These are phyloP conservation scores for Eulemur albifrons DNA, from an alignment of 2,797 vertebrate genomes.

Conservation along the genomic window DNA sequence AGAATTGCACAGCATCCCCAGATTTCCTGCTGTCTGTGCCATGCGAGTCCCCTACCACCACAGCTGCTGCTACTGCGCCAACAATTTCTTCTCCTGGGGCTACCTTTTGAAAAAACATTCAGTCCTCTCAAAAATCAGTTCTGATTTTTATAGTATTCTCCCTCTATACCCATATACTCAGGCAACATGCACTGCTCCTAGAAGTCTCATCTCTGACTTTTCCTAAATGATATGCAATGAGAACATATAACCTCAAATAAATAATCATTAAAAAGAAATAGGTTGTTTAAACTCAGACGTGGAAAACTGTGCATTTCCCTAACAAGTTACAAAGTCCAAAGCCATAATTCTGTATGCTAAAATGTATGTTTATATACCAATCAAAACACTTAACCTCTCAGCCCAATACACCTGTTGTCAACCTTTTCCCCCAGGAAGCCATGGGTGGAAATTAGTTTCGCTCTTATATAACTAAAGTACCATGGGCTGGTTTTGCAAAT, in stretches of 20 bases:
- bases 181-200: not conserved
- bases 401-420: not conserved
- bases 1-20: not conserved
- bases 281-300: not conserved
- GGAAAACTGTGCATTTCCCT: not conserved
- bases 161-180: not conserved
- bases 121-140: not conserved
- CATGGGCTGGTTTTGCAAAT: not conserved
- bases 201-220: not conserved
- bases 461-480: not conserved
- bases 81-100: not conserved
- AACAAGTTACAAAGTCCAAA: constrained; percentile 9
- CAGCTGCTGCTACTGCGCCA: not conserved
- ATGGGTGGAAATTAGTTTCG: not conserved
- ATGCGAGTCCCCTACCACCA: too few species aligned
- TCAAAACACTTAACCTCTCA: not conserved
- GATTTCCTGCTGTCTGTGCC: too few species aligned
- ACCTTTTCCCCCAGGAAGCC: not conserved
- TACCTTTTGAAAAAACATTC: not conserved
- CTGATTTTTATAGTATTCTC: not conserved
- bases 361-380: not conserved
- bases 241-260: not conserved
- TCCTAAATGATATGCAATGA: not conserved
- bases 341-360: not conserved
- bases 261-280: not conserved